Percentiles rank a stretch among this genome's conserved stretches.
Conservation (phyloP, 2,113 vertebrate species). For the Dryoscopus gambensis region DNA sequence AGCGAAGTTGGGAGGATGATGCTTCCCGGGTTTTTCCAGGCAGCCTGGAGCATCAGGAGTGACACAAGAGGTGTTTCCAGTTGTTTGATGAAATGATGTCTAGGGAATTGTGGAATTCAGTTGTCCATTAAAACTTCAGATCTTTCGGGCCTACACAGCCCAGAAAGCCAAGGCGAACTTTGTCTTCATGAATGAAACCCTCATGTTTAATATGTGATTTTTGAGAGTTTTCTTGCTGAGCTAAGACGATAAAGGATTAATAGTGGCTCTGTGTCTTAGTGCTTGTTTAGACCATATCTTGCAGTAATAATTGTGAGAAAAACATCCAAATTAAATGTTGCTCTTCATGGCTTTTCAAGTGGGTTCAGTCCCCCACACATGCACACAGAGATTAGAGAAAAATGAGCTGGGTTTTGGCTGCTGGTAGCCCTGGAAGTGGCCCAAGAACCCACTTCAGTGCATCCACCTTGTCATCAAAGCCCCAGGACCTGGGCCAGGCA, state of each 20-base stretch:
- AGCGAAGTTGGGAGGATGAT: rapidly evolving
- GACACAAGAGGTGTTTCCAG: neutral
- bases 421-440: neutral
- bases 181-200: neutral
- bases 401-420: neutral
- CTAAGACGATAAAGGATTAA: conserved; percentile 11
- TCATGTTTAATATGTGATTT: neutral
- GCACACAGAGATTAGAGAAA: neutral
- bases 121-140: neutral
- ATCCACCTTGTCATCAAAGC: neutral
- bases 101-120: neutral
- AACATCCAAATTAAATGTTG: neutral
- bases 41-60: neutral
- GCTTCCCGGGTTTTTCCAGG: neutral
- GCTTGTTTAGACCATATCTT: neutral
- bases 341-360: neutral
- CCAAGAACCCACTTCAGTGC: neutral
- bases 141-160: neutral
- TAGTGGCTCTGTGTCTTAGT: neutral
- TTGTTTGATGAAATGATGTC: neutral
- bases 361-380: neutral
- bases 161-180: neutral
- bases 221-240: neutral
- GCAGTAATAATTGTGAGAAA: neutral
- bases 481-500: neutral